These are phyloP conservation scores for Artemia sinica DNA, from an alignment of 2,888 invertebrate genomes.

Conservation along the genomic window DNA sequence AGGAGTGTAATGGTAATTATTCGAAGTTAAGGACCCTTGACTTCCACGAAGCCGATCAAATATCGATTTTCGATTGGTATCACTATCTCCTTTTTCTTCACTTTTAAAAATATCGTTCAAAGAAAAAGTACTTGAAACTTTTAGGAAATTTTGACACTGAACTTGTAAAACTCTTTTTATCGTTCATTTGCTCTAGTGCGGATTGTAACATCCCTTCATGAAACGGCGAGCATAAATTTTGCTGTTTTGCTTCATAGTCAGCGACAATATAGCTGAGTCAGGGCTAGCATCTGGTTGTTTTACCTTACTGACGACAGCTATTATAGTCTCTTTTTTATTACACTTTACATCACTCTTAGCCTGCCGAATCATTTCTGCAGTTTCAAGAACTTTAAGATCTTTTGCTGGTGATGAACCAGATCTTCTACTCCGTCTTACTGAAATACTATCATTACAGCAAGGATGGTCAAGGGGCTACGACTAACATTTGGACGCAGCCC, in stretches of 20 bases:
- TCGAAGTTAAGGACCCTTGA: neutral
- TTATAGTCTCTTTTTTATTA: neutral
- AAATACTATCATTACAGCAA: neutral
- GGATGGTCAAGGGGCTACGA: slow-evolving; percentile 7
- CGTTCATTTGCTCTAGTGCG: slow-evolving; percentile 5
- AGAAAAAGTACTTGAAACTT: slow-evolving; percentile 16
- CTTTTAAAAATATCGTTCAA: slow-evolving; percentile 19
- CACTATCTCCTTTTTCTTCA: slow-evolving; percentile 16
- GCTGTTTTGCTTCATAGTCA: slow-evolving; percentile 18
- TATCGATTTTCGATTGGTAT: neutral
- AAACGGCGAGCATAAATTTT: slow-evolving; percentile 19
- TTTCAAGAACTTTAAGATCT: slow-evolving; percentile 17
- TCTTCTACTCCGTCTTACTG: neutral
- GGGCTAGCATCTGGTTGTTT: slow-evolving; percentile 26
- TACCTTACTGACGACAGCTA: neutral
- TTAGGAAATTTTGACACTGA: slow-evolving; percentile 11
- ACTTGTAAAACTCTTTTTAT: neutral
- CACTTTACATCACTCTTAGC: slow-evolving; percentile 15
- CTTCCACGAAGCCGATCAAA: slow-evolving; percentile 6
- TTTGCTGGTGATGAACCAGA: slow-evolving; percentile 11
- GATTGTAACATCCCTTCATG: slow-evolving; percentile 14
- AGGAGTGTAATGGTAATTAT: neutral
- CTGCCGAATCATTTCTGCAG: slow-evolving; percentile 18
- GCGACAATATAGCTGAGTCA: slow-evolving; percentile 27
- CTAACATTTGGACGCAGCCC: slow-evolving; percentile 9